Percentiles rank a stretch among this genome's conserved stretches.
phyloP scores from a whole-genome alignment of 2,888 invertebrate genomes.

The Eustalomyia histrio region DNA sequence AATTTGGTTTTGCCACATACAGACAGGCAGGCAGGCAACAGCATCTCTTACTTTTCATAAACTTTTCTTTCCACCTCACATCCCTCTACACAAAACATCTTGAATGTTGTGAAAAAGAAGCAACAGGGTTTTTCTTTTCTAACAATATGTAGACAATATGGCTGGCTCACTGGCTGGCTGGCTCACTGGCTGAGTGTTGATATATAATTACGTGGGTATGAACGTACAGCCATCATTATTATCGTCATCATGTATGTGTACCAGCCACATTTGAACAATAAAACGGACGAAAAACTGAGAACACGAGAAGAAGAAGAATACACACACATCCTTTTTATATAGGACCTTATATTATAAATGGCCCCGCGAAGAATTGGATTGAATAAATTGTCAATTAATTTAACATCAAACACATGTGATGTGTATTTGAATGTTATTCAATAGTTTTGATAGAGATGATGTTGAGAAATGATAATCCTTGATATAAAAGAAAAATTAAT shows the following conservation, averaged over 20 bases:
- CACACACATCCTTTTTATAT: neutral
- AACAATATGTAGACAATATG: conserved; percentile 49
- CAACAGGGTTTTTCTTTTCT: conserved; percentile 55
- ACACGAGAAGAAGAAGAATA: neutral
- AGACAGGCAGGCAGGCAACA: neutral
- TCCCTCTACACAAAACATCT: neutral
- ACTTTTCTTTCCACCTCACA: neutral
- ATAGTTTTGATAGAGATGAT: neutral
- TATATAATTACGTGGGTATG: conserved; percentile 50
- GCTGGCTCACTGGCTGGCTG: conserved; percentile 30
- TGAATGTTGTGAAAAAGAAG: conserved; percentile 42
- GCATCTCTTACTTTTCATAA: conserved; percentile 4
- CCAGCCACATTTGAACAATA: neutral
- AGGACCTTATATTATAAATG: neutral
- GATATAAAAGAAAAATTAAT: neutral
- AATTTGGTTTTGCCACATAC: neutral
- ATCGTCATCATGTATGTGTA: neutral
- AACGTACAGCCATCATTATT: neutral
- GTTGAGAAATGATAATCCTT: neutral
- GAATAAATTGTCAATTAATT: conserved; percentile 6
- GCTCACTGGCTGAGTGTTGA: conserved; percentile 50
- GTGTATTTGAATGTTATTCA: neutral
- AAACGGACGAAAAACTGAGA: neutral
- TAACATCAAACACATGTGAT: neutral
- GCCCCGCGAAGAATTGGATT: neutral